Conservation (phyloP, 2,113 vertebrate genomes). For the Xiphias gladius region DNA sequence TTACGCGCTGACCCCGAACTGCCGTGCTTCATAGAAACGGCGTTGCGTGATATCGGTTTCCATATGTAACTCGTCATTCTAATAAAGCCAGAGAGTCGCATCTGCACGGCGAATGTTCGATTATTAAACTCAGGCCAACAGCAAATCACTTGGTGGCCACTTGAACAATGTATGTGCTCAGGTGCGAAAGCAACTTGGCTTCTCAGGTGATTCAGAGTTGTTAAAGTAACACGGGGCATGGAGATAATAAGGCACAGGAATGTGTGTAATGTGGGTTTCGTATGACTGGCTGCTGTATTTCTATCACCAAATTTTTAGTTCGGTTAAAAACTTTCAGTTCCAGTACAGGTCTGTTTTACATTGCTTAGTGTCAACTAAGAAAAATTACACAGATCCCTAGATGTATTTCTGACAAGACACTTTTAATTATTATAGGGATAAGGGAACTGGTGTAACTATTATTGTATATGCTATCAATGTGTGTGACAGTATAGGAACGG, state of each 20-base stretch:
- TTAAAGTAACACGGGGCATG: conserved; percentile 71
- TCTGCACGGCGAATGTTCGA: not conserved
- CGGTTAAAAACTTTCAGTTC: not conserved
- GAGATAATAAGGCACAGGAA: conserved; percentile 73
- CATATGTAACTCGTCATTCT: not conserved
- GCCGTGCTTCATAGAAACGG: not conserved
- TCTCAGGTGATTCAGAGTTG: conserved; percentile 64
- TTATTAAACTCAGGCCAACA: not conserved
- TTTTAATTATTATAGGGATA: not conserved
- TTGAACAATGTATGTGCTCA: conserved; percentile 32
- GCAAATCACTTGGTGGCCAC: not conserved
- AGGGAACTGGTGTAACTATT: not conserved
- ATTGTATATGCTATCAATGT: too few species aligned
- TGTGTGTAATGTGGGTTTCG: conserved; percentile 64
- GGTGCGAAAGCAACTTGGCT: conserved; percentile 56
- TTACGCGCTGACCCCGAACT: conserved; percentile 47
- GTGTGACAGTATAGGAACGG: too few species aligned
- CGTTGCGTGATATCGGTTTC: not conserved
- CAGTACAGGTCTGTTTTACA: not conserved
- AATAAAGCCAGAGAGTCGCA: not conserved
- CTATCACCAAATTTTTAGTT: conserved; percentile 30
- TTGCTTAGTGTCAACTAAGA: not conserved
- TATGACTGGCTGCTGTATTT: conserved; percentile 33
- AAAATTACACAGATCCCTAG: not conserved
- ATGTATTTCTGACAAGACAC: not conserved